These are phyloP conservation scores for Gymnarchus niloticus DNA, from an alignment of 2,113 vertebrate species.

Conservation along the genomic window DNA sequence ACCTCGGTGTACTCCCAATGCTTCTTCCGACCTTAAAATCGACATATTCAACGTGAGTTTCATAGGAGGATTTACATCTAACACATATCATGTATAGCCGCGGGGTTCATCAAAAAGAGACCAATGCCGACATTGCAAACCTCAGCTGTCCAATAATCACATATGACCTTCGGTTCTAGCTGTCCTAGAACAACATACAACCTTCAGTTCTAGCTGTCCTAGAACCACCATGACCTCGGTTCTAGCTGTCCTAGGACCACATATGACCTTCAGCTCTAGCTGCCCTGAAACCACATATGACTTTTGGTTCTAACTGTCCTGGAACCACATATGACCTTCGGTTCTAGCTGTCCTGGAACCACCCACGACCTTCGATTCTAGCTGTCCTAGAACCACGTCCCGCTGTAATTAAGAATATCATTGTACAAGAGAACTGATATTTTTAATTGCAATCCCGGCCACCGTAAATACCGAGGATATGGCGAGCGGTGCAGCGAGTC, in stretches of 20 bases:
- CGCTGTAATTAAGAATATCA: background rate
- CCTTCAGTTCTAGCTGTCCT: too few relatives aligned
- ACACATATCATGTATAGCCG: background rate
- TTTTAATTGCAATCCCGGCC: background rate
- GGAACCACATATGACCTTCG: background rate
- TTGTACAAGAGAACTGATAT: background rate
- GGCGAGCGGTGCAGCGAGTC: background rate
- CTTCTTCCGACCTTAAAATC: background rate
- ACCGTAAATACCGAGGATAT: background rate
- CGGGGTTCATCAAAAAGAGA: background rate
- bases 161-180: background rate
- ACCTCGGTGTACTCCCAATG: slow-evolving; percentile 20
- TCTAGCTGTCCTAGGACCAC: background rate
- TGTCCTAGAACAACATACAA: background rate
- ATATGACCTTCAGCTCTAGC: background rate
- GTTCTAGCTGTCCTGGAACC: background rate
- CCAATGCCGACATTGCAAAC: background rate
- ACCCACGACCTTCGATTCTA: too few relatives aligned
- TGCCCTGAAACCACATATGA: background rate
- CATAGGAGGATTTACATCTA: background rate
- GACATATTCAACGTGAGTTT: background rate
- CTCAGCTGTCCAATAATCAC: background rate
- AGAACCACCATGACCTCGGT: too few relatives aligned
- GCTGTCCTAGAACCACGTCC: background rate
- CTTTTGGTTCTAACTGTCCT: too few relatives aligned